phyloP scores from a whole-genome alignment of 2,113 vertebrate genomes.

The Apus apus region DNA sequence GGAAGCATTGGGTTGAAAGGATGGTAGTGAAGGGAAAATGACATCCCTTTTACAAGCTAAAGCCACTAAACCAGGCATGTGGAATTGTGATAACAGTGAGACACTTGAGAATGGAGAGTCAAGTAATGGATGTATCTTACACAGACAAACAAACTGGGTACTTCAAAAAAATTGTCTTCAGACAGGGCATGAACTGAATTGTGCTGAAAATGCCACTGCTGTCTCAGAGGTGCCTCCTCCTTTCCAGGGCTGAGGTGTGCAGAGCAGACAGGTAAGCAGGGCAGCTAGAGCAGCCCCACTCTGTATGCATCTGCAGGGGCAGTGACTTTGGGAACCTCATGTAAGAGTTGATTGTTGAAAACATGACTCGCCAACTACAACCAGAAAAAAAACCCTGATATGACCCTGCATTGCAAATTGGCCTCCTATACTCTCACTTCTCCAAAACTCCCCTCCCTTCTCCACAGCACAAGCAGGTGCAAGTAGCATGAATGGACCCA shows the following conservation, averaged over 20 bases:
- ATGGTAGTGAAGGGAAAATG: not conserved
- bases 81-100: accelerated
- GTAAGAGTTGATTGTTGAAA: not conserved
- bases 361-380: not conserved
- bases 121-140: accelerated
- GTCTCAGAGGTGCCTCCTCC: not conserved
- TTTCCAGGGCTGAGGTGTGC: not conserved
- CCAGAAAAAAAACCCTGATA: too few relatives aligned
- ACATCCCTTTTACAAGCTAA: not conserved
- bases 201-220: not conserved
- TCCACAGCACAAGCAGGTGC: not conserved
- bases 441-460: not conserved
- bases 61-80: not conserved
- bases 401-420: not conserved
- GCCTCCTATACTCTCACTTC: not conserved
- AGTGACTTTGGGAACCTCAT: accelerated
- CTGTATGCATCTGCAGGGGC: not conserved
- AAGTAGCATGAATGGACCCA: not conserved
- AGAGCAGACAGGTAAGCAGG: not conserved
- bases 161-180: not conserved
- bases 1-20: not conserved
- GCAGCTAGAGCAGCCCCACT: not conserved
- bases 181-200: not conserved
- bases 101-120: not conserved
- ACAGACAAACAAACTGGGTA: not conserved